phyloP scores from a whole-genome alignment of 2,888 invertebrate genomes.

The Plemyria rubiginata region DNA sequence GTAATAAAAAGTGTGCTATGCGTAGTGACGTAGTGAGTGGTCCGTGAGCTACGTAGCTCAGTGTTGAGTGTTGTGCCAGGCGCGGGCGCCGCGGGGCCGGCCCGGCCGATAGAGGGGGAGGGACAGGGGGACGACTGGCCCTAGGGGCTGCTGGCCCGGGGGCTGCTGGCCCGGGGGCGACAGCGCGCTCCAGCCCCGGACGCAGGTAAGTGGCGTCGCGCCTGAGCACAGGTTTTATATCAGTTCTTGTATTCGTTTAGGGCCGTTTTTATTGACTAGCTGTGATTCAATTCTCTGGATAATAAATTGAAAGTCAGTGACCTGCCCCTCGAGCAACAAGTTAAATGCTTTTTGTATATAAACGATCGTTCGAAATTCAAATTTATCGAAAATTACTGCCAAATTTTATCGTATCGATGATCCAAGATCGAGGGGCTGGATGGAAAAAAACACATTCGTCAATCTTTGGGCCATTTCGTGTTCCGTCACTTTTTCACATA shows the following conservation, averaged over 20 bases:
- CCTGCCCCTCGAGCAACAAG: no score
- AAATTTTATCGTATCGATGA: no score
- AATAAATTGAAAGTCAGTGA: no score
- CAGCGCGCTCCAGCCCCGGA: conserved; percentile 9
- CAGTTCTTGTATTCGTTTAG: conserved; percentile 1
- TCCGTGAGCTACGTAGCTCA: conserved; percentile 12
- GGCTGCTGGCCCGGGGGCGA: conserved; percentile 1
- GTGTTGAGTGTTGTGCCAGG: conserved; percentile 42
- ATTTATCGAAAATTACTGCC: no score
- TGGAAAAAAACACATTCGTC: no score
- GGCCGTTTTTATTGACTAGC: not conserved
- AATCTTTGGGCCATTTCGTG: no score
- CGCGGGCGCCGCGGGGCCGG: conserved; percentile 35
- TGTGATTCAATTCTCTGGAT: not conserved
- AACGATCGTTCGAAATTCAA: no score
- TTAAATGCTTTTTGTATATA: no score
- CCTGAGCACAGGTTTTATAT: conserved; percentile 20
- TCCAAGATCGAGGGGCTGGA: no score
- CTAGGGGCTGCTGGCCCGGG: conserved; percentile 26
- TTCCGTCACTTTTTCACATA: no score
- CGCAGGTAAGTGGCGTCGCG: conserved; percentile 26
- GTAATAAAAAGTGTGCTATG: not conserved
- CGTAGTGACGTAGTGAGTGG: conserved; percentile 9
- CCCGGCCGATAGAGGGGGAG: conserved; percentile 29
- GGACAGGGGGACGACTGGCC: conserved; percentile 24